These are phyloP conservation scores for Chydorus sphaericus DNA, from an alignment of 2,888 invertebrate genomes.

Conservation along the genomic window DNA sequence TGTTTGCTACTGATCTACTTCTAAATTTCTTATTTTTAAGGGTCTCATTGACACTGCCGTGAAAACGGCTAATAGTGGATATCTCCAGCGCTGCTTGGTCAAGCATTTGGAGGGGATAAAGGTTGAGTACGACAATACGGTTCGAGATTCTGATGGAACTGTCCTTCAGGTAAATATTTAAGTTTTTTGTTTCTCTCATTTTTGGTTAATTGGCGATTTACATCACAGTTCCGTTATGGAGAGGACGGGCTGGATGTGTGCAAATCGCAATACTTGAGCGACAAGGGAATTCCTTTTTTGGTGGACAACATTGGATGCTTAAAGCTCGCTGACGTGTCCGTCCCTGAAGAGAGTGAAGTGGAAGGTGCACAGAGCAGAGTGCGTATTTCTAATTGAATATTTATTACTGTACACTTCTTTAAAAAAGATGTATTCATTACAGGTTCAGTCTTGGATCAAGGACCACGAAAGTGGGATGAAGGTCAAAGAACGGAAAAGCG, in stretches of 20 bases:
- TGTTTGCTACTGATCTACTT: constrained; percentile 10
- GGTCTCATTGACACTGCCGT: constrained; percentile 99
- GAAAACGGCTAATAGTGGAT: constrained; percentile 96
- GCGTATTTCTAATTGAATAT: too few species aligned
- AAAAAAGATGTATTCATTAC: constrained; percentile 1
- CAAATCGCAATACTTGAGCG: constrained; percentile 67
- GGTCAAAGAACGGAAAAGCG: constrained; percentile 12
- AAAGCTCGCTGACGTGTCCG: constrained; percentile 34
- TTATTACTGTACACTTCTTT: background rate
- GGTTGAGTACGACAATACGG: constrained; percentile 85
- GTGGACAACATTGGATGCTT: constrained; percentile 60
- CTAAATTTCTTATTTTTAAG: constrained; percentile 27
- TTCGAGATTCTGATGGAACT: constrained; percentile 83
- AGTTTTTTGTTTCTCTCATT: background rate
- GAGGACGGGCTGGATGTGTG: constrained; percentile 86
- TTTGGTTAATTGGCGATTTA: too few species aligned
- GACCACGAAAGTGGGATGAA: constrained; percentile 4
- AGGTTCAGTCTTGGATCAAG: constrained; percentile 17
- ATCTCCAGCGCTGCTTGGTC: constrained; percentile 88
- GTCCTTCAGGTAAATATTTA: constrained; percentile 54
- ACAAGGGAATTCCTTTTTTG: constrained; percentile 61
- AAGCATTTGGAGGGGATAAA: constrained; percentile 94
- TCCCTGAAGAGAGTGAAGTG: constrained; percentile 33
- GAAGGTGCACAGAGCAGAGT: constrained; percentile 40
- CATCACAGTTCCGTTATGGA: constrained; percentile 67